Base-by-base conservation (phyloP, 1,140 invertebrate species). In the Sycobia sp. region DNA sequence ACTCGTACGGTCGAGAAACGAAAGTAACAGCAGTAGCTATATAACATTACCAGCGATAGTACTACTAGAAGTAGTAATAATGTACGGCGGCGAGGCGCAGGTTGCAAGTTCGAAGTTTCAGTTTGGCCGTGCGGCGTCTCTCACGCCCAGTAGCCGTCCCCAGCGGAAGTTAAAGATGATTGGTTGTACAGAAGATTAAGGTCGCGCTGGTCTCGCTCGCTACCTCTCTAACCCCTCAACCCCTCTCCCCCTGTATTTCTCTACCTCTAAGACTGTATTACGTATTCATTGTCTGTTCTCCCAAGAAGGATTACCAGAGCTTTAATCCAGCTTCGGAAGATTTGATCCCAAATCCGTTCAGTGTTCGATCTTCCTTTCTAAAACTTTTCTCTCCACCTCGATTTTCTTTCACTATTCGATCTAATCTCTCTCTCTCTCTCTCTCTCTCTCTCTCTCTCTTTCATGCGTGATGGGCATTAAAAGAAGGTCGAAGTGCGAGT, bases 241-340 rank as follows among this genome's bases (percentile, higher is more conserved):
- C 16, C 7, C 29, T 27, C 47, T 29, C 29, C 18, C 25, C 20
- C 47, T n/a, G 1, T n/a, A 13, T 5, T 2, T 2, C 9, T 25
- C n/a, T 47, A 8, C 41, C 43, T 44, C 49, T 56, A 29, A 46
- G 56, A 54, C 55, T 62, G 46, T 65, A 67, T 73, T 73, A 69
- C 50, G 67, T 73, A 73, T 73, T 75, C 71, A 75, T 75, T 69
- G 71, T 70, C 69, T 58, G 63, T 51, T 62, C 64, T 67, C 65
- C 51, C 62, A 63, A 59, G 57, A 62, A 51, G 62, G 66, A 73
- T 73, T 71, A 72, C 67, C 51, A 65, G 63, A 63, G 66, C 65
- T 62, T 69, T 73, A 75, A 75, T 75, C 71, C 67, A 32, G 49
- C 47, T 65, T 62, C 41, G 49, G 51, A 55, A 62, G 61, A 66